Evolutionary conservation across 1,140 invertebrate genomes (phyloP).

Genomic region (Polypedilum vanderplanki): DNA sequence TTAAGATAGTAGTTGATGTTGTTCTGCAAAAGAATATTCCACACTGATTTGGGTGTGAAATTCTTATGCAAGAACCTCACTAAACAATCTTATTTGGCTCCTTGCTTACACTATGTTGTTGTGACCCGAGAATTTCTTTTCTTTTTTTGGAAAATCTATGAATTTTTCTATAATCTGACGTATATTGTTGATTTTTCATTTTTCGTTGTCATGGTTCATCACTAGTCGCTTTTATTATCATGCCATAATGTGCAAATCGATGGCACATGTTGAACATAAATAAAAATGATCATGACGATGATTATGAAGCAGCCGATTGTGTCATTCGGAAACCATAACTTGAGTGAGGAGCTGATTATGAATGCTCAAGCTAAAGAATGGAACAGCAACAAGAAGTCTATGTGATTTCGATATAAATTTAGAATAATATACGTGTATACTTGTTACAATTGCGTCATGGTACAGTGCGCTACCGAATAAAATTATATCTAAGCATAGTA

Average conservation of each 20-base stretch:
- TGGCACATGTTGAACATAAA: constrained; percentile 17
- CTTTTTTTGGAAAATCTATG: too few relatives aligned
- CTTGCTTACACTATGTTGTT: background rate
- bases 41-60: background rate
- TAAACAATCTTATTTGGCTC: background rate
- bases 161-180: background rate
- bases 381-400: too few relatives aligned
- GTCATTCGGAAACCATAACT: background rate
- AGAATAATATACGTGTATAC: background rate
- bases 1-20: background rate
- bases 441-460: background rate
- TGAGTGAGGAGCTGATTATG: background rate
- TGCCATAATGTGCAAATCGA: background rate
- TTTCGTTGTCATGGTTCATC: background rate
- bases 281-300: background rate
- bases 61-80: background rate
- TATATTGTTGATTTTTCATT: background rate
- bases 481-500: background rate
- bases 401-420: background rate
- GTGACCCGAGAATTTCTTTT: background rate
- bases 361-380: too few relatives aligned
- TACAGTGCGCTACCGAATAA: background rate
- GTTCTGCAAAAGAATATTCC: background rate
- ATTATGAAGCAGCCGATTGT: background rate
- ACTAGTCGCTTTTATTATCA: background rate